Conservation (phyloP, 2,888 invertebrate genomes). For the Xylota sylvarum region DNA sequence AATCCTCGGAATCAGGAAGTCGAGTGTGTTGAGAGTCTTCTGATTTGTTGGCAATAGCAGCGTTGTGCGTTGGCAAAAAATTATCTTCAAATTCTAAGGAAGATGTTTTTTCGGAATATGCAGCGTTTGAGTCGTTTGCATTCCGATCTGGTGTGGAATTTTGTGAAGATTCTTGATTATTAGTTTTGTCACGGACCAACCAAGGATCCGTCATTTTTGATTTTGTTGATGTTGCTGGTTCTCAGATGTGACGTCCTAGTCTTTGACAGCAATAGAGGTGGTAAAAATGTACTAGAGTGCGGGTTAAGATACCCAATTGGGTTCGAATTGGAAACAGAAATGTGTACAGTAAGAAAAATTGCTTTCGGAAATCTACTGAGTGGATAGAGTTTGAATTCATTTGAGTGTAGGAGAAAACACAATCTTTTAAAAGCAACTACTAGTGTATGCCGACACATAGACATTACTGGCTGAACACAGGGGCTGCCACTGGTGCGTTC, state of each 20-base stretch:
- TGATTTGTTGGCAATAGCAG: constrained; percentile 81
- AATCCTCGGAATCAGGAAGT: constrained; percentile 83
- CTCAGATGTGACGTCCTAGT: constrained; percentile 48
- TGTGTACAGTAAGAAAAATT: constrained; percentile 20
- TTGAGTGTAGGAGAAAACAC: no score
- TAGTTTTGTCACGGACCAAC: constrained; percentile 78
- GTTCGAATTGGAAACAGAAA: neutral
- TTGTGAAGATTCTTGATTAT: constrained; percentile 45
- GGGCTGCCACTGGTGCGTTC: no score
- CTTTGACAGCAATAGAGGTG: constrained; percentile 6
- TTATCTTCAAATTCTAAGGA: constrained; percentile 86
- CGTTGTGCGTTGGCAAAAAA: constrained; percentile 85
- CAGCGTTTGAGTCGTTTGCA: constrained; percentile 39
- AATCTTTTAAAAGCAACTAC: no score
- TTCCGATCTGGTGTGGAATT: constrained; percentile 63
- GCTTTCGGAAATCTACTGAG: neutral
- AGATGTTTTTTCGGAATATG: constrained; percentile 38
- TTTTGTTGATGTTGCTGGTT: constrained; percentile 66
- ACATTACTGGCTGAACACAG: no score
- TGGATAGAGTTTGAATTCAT: no score
- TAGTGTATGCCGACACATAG: no score
- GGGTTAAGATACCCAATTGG: neutral
- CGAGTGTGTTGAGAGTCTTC: constrained; percentile 85
- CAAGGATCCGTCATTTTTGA: constrained; percentile 80
- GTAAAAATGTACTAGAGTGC: neutral